Base-by-base conservation (phyloP, 64 coral and sea anemone genomes). In the Montipora sp. region DNA sequence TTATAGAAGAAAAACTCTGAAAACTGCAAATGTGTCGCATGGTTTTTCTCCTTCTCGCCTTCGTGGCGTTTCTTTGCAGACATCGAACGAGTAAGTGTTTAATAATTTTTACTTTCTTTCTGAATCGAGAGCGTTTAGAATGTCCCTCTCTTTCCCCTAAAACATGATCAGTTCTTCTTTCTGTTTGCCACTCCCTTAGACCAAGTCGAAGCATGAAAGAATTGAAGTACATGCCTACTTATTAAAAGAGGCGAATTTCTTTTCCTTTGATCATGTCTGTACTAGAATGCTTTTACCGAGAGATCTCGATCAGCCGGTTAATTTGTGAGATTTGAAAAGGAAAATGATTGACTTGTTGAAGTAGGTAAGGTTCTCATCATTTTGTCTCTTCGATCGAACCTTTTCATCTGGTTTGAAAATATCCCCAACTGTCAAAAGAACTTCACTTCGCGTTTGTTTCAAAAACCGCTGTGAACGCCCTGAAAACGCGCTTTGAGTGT, bases 51-150 rank as follows among this genome's bases (percentile, higher is more conserved):
- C 46, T 85, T 43, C 7, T 85, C 1, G 82, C 82, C 46, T 3
- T 27, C 0, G 6, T 85, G 82, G 61, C 65, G 65, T 85, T 4
- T 2, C 47, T 85, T 51, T 85, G 82, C 65, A 45, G 47, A 9
- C 82, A 71, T 85, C 82, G 49, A 72, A 19, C 82, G 18, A 85
- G 82, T 85, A 47, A 85, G 82, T 36, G 27, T 1, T 36, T 36
- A 36, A 36, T 36, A 36, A 36, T 36, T 36, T 36, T 1, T 36
- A 36, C 27, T 36, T 36, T 36, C 27, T 36, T 36, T 36, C 27
- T 36, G 27, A 36, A 36, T 36, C 27, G 27, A 36, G 27, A 36
- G 27, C 27, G 27, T 36, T 36, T 36, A 36, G 1, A 36, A 36
- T 36, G 27, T 36, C 1, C 27, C 27, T 36, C 27, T 36, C 27